These are phyloP conservation scores for Calliscelio sp. DNA, from an alignment of 2,888 invertebrate genomes.

Conservation along the genomic window DNA sequence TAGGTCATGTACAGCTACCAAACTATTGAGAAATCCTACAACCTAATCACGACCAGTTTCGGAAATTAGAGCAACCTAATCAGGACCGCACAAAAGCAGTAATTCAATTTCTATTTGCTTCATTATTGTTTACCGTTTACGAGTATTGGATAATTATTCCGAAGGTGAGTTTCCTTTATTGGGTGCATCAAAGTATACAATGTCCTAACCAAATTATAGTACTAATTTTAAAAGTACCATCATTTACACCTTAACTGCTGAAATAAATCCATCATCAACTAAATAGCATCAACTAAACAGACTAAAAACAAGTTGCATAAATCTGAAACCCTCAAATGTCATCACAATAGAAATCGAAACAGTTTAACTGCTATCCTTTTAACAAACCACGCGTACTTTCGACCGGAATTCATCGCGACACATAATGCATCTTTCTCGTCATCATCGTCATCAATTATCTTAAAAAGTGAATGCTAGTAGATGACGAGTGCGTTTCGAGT, in stretches of 20 bases:
- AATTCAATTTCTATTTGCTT: constrained; percentile 47
- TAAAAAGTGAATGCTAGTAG: constrained; percentile 45
- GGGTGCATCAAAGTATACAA: background rate
- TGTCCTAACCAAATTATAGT: too few species aligned
- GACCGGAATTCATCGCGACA: too few species aligned
- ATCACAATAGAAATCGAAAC: too few species aligned
- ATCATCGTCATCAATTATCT: constrained; percentile 49
- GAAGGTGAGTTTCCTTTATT: constrained; percentile 18
- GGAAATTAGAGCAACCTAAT: constrained; percentile 68
- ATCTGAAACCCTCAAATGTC: too few species aligned
- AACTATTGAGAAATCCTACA: constrained; percentile 46
- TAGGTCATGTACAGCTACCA: too few species aligned
- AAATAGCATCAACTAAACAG: too few species aligned
- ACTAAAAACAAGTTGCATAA: too few species aligned
- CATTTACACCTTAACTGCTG: too few species aligned
- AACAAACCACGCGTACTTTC: too few species aligned
- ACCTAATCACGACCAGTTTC: constrained; percentile 57
- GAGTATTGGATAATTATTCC: constrained; percentile 41
- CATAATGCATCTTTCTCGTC: constrained; percentile 20
- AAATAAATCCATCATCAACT: too few species aligned
- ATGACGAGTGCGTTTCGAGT: constrained; percentile 44
- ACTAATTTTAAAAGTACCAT: too few species aligned
- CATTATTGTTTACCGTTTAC: constrained; percentile 52
- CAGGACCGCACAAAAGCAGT: constrained; percentile 48
- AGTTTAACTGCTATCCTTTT: too few species aligned